Conservation (phyloP, 2,888 invertebrate genomes). For the Phytoseiulus persimilis region DNA sequence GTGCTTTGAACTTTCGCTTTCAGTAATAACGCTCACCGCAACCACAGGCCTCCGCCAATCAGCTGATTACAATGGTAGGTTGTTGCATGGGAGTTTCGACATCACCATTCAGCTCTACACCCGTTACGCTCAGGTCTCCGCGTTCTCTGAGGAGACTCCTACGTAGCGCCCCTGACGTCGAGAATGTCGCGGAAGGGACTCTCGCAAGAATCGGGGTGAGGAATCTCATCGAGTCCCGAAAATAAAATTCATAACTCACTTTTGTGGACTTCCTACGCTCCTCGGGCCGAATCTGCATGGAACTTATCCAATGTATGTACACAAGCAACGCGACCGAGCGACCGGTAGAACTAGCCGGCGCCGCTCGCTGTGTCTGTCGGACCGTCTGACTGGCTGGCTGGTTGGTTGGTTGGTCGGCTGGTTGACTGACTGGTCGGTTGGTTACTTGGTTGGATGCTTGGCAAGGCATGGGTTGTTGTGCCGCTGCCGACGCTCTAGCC, state of each 20-base stretch:
- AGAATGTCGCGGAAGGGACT: too few species aligned
- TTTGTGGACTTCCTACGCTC: too few species aligned
- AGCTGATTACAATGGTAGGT: not conserved
- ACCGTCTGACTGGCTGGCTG: not conserved
- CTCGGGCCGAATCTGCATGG: too few species aligned
- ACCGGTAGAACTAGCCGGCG: not conserved
- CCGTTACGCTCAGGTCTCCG: too few species aligned
- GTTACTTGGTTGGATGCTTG: not conserved
- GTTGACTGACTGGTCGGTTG: not conserved
- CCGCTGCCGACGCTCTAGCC: not conserved
- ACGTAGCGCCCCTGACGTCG: too few species aligned
- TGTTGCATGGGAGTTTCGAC: not conserved
- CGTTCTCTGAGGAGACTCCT: too few species aligned
- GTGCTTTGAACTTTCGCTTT: slow-evolving; percentile 5
- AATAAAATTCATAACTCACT: too few species aligned
- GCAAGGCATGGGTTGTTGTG: not conserved
- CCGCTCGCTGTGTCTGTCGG: not conserved
- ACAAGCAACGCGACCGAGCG: not conserved
- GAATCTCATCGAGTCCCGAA: too few species aligned
- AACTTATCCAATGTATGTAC: not conserved
- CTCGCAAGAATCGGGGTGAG: too few species aligned
- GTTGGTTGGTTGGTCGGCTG: not conserved
- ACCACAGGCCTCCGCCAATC: not conserved
- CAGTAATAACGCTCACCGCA: not conserved
- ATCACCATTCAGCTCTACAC: not conserved